These are phyloP conservation scores for Diarsia dahlii DNA, from an alignment of 2,888 invertebrate species.

Conservation along the genomic window DNA sequence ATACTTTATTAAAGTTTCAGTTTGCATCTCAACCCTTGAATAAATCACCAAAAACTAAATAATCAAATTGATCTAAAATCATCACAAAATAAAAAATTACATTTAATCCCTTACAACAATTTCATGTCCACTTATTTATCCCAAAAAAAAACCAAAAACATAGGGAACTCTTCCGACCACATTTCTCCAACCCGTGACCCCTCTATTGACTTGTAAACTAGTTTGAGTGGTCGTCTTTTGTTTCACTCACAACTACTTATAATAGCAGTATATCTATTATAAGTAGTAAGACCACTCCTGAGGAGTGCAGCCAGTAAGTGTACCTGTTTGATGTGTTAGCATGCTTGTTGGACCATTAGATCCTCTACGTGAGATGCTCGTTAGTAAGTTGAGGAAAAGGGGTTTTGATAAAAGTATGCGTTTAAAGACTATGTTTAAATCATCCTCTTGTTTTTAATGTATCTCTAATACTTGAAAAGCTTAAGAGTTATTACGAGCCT, in stretches of 20 bases:
- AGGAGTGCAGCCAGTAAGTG: slow-evolving; percentile 28
- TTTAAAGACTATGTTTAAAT: neutral
- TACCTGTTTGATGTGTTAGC: slow-evolving; percentile 49
- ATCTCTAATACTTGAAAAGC: neutral
- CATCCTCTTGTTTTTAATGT: neutral
- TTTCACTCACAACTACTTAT: slow-evolving; percentile 49
- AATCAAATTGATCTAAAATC: neutral
- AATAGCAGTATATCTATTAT: neutral
- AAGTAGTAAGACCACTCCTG: slow-evolving; percentile 23
- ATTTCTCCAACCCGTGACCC: slow-evolving; percentile 23
- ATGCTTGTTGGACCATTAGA: slow-evolving; percentile 23
- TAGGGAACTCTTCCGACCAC: neutral
- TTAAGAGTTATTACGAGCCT: neutral
- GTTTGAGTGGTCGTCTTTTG: slow-evolving; percentile 58
- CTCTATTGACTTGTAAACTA: slow-evolving; percentile 42
- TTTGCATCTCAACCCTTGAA: neutral
- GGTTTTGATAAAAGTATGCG: neutral
- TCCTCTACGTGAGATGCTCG: neutral
- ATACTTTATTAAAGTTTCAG: neutral
- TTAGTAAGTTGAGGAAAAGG: slow-evolving; percentile 4
- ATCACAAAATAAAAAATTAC: neutral
- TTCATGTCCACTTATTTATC: slow-evolving; percentile 14
- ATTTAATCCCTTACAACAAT: slow-evolving; percentile 8
- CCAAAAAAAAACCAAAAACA: neutral
- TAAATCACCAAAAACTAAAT: neutral